Conservation (phyloP, 2,113 vertebrate species). For the Myotis davidii region DNA sequence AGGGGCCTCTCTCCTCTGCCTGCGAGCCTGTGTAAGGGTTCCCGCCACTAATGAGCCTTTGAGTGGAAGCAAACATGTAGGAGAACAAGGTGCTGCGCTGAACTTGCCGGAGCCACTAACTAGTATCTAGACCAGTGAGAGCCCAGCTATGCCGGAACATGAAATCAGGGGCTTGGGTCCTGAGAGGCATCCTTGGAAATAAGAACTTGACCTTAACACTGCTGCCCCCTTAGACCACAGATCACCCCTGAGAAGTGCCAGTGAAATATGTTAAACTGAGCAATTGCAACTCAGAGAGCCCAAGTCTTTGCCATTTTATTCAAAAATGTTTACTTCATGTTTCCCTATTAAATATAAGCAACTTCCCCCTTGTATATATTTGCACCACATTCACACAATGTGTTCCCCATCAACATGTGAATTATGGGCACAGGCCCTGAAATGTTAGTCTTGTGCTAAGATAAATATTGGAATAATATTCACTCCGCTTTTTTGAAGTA, state of each 20-base stretch:
- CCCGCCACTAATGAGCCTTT: neutral
- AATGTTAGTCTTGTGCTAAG: conserved; percentile 84
- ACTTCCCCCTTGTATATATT: conserved; percentile 85
- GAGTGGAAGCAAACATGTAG: neutral
- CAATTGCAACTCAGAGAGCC: conserved; percentile 68
- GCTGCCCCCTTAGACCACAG: neutral
- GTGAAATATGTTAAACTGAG: conserved; percentile 59
- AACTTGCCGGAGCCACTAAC: neutral
- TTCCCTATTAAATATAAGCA: conserved; percentile 86
- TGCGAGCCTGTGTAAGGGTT: neutral
- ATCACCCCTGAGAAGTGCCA: neutral
- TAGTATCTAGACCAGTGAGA: neutral
- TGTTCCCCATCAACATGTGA: conserved; percentile 86
- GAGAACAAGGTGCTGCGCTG: neutral
- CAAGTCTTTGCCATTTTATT: conserved; percentile 77
- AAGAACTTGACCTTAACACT: neutral
- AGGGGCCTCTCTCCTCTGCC: neutral
- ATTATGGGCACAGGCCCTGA: conserved; percentile 76
- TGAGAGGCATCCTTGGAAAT: neutral
- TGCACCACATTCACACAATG: conserved; percentile 83
- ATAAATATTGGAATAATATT: conserved; percentile 85
- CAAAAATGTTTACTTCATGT: conserved; percentile 84
- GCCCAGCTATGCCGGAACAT: neutral
- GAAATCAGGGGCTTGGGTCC: neutral
- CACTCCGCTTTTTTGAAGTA: conserved; percentile 83